These are phyloP conservation scores for Ooceraea biroi DNA, from an alignment of 1,140 invertebrate species.

Conservation along the genomic window DNA sequence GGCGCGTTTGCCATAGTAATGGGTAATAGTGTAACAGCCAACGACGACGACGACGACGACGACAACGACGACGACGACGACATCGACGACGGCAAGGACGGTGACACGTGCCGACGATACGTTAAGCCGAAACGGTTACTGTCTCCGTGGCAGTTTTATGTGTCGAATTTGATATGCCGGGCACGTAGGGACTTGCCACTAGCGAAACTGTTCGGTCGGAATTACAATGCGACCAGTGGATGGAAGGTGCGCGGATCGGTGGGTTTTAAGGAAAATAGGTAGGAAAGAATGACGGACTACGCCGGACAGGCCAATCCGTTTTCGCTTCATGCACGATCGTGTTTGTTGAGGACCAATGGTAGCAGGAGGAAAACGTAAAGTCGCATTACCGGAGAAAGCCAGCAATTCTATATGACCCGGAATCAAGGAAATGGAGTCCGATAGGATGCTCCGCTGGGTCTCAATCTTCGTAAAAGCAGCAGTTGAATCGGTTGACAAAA, in stretches of 20 bases:
- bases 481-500: not conserved
- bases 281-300: constrained; percentile 74
- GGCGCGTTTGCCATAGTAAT: constrained; percentile 69
- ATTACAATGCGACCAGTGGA: constrained; percentile 84
- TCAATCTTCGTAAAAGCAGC: not conserved
- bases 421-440: not conserved
- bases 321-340: constrained; percentile 50
- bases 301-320: constrained; percentile 69
- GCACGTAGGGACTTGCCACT: constrained; percentile 85
- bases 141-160: constrained; percentile 85
- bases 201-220: constrained; percentile 85
- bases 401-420: constrained; percentile 15
- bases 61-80: constrained; percentile 69
- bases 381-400: not conserved
- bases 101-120: constrained; percentile 85
- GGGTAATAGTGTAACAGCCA: not conserved
- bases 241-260: constrained; percentile 60
- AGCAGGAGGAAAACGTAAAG: constrained; percentile 12
- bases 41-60: constrained; percentile 26
- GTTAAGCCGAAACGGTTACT: constrained; percentile 81
- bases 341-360: constrained; percentile 53
- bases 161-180: constrained; percentile 85
- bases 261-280: constrained; percentile 68
- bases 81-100: constrained; percentile 70
- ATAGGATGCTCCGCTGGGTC: not conserved